Percentiles rank a stretch among this genome's conserved stretches.
phyloP scores from a whole-genome alignment of 92 coral and sea anemone species.

The Siderastrea radians region DNA sequence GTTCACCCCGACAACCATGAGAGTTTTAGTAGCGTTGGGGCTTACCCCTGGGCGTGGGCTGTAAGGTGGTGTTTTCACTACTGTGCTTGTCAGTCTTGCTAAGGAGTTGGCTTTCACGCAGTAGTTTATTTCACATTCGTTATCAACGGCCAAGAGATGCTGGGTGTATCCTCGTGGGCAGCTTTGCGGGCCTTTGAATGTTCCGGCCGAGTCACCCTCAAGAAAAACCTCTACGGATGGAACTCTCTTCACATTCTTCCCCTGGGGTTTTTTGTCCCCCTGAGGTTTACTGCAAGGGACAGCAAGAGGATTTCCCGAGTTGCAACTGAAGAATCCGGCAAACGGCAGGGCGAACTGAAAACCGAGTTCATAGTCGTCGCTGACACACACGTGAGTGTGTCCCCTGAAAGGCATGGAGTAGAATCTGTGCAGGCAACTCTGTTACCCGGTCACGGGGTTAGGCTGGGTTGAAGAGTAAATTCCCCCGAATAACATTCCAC shows the following conservation, averaged over 20 bases:
- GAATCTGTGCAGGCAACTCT: conserved; percentile 84
- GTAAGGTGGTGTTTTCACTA: conserved; percentile 86
- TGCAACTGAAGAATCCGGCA: conserved; percentile 92
- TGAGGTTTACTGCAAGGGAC: conserved; percentile 30
- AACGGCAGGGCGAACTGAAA: conserved; percentile 74
- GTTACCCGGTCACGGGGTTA: conserved; percentile 83
- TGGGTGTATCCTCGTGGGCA: conserved; percentile 82
- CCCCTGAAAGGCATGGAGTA: conserved; percentile 85
- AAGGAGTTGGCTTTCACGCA: conserved; percentile 80
- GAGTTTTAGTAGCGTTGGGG: conserved; percentile 76
- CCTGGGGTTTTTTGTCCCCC: conserved; percentile 7
- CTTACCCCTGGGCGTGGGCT: conserved; percentile 72
- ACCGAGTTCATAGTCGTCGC: conserved; percentile 91
- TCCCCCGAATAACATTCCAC: conserved; percentile 86
- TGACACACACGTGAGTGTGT: conserved; percentile 81
- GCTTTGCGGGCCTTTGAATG: conserved; percentile 65
- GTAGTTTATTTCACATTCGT: conserved; percentile 87
- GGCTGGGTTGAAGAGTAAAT: conserved; percentile 75
- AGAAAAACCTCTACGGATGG: conserved; percentile 54
- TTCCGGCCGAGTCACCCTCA: conserved; percentile 8
- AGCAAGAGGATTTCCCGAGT: conserved; percentile 90
- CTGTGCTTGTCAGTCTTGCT: conserved; percentile 40
- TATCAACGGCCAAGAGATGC: conserved; percentile 87
- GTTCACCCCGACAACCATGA: conserved; percentile 71
- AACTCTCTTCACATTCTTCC: neutral